phyloP scores from a whole-genome alignment of 2,888 invertebrate species.

The Chrysomela aeneicollis region DNA sequence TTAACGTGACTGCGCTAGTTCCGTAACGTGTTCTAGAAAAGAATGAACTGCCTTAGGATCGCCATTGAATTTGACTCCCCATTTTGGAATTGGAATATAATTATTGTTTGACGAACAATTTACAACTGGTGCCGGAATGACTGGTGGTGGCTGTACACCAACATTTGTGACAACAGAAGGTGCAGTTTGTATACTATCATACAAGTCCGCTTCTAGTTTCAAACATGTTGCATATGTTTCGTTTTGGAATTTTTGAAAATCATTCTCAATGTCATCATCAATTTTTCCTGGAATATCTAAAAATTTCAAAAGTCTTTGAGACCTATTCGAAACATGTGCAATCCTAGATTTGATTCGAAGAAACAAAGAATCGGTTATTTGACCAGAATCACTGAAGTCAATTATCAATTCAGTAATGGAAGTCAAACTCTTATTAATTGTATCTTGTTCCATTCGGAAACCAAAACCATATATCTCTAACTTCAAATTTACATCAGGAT shows the following conservation, averaged over 20 bases:
- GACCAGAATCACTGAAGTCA: slow-evolving; percentile 17
- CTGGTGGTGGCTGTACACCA: slow-evolving; percentile 5
- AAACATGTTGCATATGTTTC: slow-evolving; percentile 20
- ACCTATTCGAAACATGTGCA: slow-evolving; percentile 11
- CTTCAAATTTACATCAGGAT: slow-evolving; percentile 2
- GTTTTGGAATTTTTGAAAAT: slow-evolving; percentile 13
- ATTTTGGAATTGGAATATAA: slow-evolving; percentile 8
- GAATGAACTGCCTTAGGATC: slow-evolving; percentile 19
- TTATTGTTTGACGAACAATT: slow-evolving; percentile 7
- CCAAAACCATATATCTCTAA: slow-evolving; percentile 2
- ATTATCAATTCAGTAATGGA: slow-evolving; percentile 1
- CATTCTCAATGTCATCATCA: slow-evolving; percentile 1
- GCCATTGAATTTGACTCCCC: slow-evolving; percentile 23
- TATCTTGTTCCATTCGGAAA: slow-evolving; percentile 8
- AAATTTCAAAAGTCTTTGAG: slow-evolving; percentile 6
- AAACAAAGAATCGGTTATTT: slow-evolving; percentile 11
- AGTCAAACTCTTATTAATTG: slow-evolving; percentile 8
- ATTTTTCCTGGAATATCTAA: slow-evolving; percentile 6
- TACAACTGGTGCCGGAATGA: slow-evolving; percentile 2
- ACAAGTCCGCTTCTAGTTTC: slow-evolving; percentile 17
- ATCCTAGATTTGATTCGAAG: slow-evolving; percentile 12
- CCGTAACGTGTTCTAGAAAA: slow-evolving; percentile 26
- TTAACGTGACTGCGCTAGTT: slow-evolving; percentile 20
- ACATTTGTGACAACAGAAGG: neutral
- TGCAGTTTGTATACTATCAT: slow-evolving; percentile 12